Percentiles rank a stretch among this genome's conserved stretches.
phyloP scores from a whole-genome alignment of 2,113 vertebrate genomes.

The Rhineura floridana region DNA sequence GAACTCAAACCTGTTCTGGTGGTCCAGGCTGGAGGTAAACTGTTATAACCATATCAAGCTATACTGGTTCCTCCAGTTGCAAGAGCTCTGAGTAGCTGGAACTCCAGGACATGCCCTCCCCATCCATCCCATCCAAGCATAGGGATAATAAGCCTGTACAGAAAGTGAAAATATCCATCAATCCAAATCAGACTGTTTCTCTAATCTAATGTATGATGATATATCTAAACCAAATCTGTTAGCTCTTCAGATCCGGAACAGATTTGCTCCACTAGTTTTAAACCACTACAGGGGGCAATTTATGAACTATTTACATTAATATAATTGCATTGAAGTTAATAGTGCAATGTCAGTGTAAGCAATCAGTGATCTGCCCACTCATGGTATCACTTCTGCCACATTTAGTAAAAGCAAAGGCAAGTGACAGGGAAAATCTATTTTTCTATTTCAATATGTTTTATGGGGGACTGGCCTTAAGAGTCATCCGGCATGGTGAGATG shows the following conservation, averaged over 20 bases:
- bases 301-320: not conserved
- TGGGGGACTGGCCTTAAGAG: conserved; percentile 47
- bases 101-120: not conserved
- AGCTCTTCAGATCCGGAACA: not conserved
- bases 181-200: not conserved
- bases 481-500: conserved; percentile 48
- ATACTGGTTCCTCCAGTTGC: not conserved
- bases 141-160: not conserved
- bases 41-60: not conserved
- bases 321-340: not conserved
- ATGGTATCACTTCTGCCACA: not conserved
- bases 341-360: not conserved
- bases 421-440: conserved; percentile 7
- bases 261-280: conserved; percentile 1
- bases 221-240: not conserved
- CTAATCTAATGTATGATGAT: not conserved
- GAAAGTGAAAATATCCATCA: conserved; percentile 8
- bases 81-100: not conserved
- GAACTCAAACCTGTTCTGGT: not conserved
- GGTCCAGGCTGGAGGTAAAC: not conserved
- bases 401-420: conserved; percentile 30
- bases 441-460: conserved; percentile 36
- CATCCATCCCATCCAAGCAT: not conserved
- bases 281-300: conserved; percentile 4
- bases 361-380: not conserved